A percentile compares a stretch with the other conserved stretches of the same genome.
Evolutionary conservation across 92 coral and sea anemone genomes (phyloP).

Genomic region (Parazoanthus atlanticus): DNA sequence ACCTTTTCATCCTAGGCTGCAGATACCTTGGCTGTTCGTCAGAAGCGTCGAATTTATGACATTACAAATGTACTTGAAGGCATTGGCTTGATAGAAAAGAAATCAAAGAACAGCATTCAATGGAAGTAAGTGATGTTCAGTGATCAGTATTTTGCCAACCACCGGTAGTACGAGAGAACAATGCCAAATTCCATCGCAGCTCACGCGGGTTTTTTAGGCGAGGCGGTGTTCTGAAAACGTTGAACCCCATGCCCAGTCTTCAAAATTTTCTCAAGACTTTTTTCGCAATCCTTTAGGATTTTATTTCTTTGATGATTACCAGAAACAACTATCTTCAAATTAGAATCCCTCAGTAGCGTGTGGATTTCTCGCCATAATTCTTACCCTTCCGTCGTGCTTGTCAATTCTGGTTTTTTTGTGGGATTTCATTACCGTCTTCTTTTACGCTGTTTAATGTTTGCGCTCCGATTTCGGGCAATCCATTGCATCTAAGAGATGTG

Average conservation of each 20-base stretch:
- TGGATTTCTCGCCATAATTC: background rate
- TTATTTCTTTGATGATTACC: background rate
- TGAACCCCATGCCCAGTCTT: background rate
- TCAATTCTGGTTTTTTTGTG: background rate
- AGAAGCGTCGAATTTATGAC: slow-evolving; percentile 96
- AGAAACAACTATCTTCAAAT: background rate
- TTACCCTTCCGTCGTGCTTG: background rate
- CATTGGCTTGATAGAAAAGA: slow-evolving; percentile 96
- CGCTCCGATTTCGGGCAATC: background rate
- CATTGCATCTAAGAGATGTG: background rate
- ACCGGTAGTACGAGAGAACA: slow-evolving; percentile 57
- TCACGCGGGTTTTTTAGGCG: slow-evolving; percentile 36
- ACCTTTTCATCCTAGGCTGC: slow-evolving; percentile 80
- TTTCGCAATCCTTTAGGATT: background rate
- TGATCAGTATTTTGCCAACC: slow-evolving; percentile 37
- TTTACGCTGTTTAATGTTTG: background rate
- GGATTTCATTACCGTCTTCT: background rate
- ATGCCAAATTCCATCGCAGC: slow-evolving; percentile 77
- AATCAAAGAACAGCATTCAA: slow-evolving; percentile 98
- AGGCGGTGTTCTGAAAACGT: slow-evolving; percentile 12
- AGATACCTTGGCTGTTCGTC: slow-evolving; percentile 97
- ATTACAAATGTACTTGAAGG: slow-evolving; percentile 99
- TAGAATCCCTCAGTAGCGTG: background rate
- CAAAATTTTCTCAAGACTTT: background rate
- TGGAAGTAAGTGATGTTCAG: slow-evolving; percentile 90